Conservation (phyloP, 2,888 invertebrate species). For the Steinernema carpocapsae region DNA sequence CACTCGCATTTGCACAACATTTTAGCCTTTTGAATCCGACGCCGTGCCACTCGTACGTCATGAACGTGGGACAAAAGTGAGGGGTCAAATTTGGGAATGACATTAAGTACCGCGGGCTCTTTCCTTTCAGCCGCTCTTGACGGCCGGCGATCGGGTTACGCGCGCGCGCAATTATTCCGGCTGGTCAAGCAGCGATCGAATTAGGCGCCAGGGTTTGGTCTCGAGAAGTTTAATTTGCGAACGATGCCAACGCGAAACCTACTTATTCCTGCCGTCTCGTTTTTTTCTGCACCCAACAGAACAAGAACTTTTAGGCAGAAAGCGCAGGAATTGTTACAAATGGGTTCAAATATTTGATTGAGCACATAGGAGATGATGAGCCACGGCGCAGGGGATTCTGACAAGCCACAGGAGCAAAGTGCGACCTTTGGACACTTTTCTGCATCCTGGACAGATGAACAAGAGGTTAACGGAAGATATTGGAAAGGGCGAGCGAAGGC, state of each 20-base stretch:
- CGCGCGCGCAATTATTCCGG: conserved; percentile 24
- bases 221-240: conserved; percentile 8
- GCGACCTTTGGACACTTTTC: conserved; percentile 14
- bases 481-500: not conserved
- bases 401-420: not conserved
- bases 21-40: conserved; percentile 11
- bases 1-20: conserved; percentile 16
- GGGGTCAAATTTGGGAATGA: conserved; percentile 31
- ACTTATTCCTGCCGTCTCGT: not conserved
- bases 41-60: conserved; percentile 15
- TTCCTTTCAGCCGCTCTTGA: not conserved
- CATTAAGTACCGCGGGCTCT: conserved; percentile 25
- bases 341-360: conserved; percentile 27
- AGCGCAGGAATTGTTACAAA: conserved; percentile 7
- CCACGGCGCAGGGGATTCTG: not conserved
- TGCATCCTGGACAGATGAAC: not conserved
- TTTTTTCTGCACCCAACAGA: conserved; percentile 5
- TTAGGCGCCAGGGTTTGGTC: conserved; percentile 1
- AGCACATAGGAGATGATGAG: not conserved
- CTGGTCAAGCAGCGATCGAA: conserved; percentile 21
- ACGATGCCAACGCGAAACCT: not conserved
- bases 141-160: conserved; percentile 13
- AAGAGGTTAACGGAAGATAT: conserved; percentile 7
- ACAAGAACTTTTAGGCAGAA: not conserved
- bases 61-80: conserved; percentile 22